Percentiles rank a stretch among this genome's conserved stretches.
Evolutionary conservation across 2,113 vertebrate genomes (phyloP).

Genomic region (Toxotes chatareus): DNA sequence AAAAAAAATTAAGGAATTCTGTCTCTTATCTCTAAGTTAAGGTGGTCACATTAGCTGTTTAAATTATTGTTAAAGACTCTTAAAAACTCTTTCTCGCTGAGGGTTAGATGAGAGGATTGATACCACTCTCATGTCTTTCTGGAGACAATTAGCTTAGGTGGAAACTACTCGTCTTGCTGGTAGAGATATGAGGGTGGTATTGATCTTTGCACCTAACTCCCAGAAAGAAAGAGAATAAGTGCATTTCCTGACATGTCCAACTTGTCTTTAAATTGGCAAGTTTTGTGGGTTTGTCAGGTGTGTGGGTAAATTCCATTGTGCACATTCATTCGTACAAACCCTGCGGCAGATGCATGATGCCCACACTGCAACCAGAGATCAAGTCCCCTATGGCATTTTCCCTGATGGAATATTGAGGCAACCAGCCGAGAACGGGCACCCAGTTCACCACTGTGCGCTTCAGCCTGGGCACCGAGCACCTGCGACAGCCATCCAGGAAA

Average conservation of each 20-base stretch:
- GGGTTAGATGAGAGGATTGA: not conserved
- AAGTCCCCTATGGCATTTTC: constrained; percentile 91
- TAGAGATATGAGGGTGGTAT: too few relatives aligned
- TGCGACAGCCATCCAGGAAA: constrained; percentile 58
- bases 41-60: not conserved
- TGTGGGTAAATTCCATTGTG: not conserved
- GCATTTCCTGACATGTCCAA: not conserved
- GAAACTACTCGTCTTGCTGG: too few relatives aligned
- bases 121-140: not conserved
- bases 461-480: constrained; percentile 85
- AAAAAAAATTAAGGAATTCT: not conserved
- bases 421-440: constrained; percentile 90
- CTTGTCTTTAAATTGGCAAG: not conserved
- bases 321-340: constrained; percentile 77
- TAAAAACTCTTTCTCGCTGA: constrained; percentile 1
- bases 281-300: not conserved
- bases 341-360: constrained; percentile 96
- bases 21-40: not conserved
- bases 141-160: too few relatives aligned
- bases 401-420: constrained; percentile 89
- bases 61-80: not conserved
- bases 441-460: constrained; percentile 78
- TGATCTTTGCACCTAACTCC: not conserved
- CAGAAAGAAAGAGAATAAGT: not conserved
- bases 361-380: constrained; percentile 91